Evolutionary conservation across 1,140 invertebrate genomes (phyloP).

Genomic region (Panagrolaimus sp.): DNA sequence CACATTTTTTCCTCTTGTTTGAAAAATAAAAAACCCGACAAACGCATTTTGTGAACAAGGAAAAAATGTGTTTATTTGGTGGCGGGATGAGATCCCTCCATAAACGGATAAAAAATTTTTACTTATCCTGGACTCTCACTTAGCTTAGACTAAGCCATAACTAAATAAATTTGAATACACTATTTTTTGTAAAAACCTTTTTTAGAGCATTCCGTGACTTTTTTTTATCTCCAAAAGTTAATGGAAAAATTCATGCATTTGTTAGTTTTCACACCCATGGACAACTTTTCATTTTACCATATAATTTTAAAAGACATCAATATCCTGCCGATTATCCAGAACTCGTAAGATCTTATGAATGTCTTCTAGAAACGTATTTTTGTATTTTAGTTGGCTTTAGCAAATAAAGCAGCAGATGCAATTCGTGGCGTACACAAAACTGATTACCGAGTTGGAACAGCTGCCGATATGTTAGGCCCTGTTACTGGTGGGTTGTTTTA

Average conservation of each 20-base stretch:
- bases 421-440: constrained; percentile 35
- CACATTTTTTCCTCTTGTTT: too few relatives aligned
- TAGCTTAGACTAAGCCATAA: too few relatives aligned
- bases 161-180: too few relatives aligned
- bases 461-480: constrained; percentile 47
- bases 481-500: too few relatives aligned
- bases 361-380: constrained; percentile 14
- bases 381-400: constrained; percentile 12
- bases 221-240: constrained; percentile 40
- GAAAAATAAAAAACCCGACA: too few relatives aligned
- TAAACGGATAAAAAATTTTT: too few relatives aligned
- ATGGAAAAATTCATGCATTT: constrained; percentile 43
- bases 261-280: constrained; percentile 53
- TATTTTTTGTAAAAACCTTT: too few relatives aligned
- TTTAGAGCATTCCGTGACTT: constrained; percentile 52
- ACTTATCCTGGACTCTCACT: too few relatives aligned
- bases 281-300: constrained; percentile 53
- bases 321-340: constrained; percentile 50
- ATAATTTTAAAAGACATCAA: constrained; percentile 40
- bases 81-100: too few relatives aligned
- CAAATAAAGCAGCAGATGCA: constrained; percentile 26
- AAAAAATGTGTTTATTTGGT: too few relatives aligned
- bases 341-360: constrained; percentile 26
- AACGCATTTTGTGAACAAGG: too few relatives aligned
- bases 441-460: constrained; percentile 47